Percentiles rank a stretch among this genome's conserved stretches.
phyloP scores from a whole-genome alignment of 2,113 vertebrate species.

The Panthera tigris region DNA sequence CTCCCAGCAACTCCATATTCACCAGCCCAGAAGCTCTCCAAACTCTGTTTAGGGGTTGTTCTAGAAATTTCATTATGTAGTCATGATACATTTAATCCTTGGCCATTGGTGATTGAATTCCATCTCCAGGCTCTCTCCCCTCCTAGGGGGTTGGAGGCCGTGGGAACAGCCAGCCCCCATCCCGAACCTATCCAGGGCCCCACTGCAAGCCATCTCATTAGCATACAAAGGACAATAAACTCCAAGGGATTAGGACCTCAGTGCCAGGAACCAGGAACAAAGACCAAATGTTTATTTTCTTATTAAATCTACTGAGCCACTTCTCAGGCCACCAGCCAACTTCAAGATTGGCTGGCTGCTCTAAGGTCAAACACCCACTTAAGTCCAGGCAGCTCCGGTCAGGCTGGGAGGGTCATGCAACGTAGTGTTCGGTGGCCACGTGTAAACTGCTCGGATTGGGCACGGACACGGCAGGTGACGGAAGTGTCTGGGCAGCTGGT shows the following conservation, averaged over 20 bases:
- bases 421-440: background rate
- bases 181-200: background rate
- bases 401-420: background rate
- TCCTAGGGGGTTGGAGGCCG: background rate
- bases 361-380: background rate
- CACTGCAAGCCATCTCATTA: background rate
- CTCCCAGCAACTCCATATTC: background rate
- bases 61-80: background rate
- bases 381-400: background rate
- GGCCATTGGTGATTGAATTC: background rate
- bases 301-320: background rate
- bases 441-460: background rate
- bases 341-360: background rate
- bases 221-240: background rate
- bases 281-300: background rate
- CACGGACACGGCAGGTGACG: background rate
- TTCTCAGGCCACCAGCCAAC: background rate
- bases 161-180: background rate
- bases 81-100: background rate
- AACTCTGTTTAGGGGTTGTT: background rate
- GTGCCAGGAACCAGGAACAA: background rate
- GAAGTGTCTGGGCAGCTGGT: background rate
- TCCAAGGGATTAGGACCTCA: background rate
- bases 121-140: background rate
- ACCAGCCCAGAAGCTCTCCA: background rate